Base-by-base conservation (phyloP, 2,888 invertebrate species). In the Dicyrtomina minuta region DNA sequence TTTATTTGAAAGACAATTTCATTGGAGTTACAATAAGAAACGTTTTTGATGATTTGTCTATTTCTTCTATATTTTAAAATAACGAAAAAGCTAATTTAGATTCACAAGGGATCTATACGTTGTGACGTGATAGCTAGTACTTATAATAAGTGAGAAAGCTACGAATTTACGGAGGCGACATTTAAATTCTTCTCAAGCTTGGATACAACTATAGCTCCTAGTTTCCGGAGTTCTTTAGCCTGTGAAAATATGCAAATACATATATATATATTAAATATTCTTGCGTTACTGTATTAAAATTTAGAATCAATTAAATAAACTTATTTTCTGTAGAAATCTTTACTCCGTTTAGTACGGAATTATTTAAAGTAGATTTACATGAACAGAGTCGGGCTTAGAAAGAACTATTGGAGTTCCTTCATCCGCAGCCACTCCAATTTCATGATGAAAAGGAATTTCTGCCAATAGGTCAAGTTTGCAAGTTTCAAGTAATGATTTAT, bases 351-450 rank as follows among this genome's bases (percentile, higher is more conserved):
- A n/a, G n/a, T n/a, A n/a, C n/a, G n/a, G n/a, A n/a, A n/a, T n/a
- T n/a, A n/a, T n/a, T n/a, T n/a, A n/a, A 41, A 20, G 24, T n/a
- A 27, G 12, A 58, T 46, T 68, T 51, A 70, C 70, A 24, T 60
- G 66, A 10, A 20, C 4, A 53, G 66, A 66, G 17, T 70, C 66
- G 5, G 66, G 59, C 39, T 70, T 51, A 6, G 87, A 81, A 0
- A 92, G 83, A 66, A 91, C 88, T 2, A 92, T 85, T 0, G 93
- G 93, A 74, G 86, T 86, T 1, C 93, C 93, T 62, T 83, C 84
- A 80, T 93, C 92, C 70, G 88, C 87, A 68, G 88, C 85, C 75
- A 87, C 84, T 0, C 88, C 86, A 80, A 93, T 88, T 62, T 84
- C 83, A n/a, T 86, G 84, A 75, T 89, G 86, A 5, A 93, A 84